These are phyloP conservation scores for Agrotis segetum DNA, from an alignment of 2,888 invertebrate species.

Conservation along the genomic window DNA sequence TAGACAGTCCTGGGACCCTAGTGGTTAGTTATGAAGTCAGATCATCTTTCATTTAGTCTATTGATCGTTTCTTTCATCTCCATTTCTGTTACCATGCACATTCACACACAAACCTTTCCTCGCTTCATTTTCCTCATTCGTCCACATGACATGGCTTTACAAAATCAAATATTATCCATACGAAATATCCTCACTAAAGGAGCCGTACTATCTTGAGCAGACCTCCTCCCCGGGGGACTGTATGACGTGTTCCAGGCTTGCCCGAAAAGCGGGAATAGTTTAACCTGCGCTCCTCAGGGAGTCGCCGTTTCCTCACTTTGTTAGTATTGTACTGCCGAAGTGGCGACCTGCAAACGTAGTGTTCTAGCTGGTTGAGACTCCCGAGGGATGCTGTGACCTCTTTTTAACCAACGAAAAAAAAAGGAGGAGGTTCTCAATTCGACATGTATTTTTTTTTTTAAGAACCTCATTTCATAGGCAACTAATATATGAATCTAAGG, in stretches of 20 bases:
- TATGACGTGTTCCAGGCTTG: constrained; percentile 26
- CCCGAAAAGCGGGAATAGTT: constrained; percentile 27
- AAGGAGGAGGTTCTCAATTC: too few species aligned
- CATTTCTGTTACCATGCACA: too few species aligned
- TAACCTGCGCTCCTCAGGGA: constrained; percentile 46
- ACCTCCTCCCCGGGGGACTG: constrained; percentile 18
- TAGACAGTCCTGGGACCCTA: too few species aligned
- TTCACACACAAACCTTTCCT: too few species aligned
- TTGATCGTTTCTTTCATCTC: too few species aligned
- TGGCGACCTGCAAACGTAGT: constrained; percentile 5
- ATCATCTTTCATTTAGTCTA: too few species aligned
- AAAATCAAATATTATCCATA: background rate
- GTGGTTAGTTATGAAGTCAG: too few species aligned
- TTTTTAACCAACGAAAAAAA: too few species aligned
- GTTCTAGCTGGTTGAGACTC: background rate
- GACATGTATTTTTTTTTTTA: too few species aligned
- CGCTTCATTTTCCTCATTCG: too few species aligned
- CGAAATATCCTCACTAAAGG: background rate
- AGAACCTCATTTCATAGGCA: background rate
- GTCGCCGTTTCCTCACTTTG: constrained; percentile 36
- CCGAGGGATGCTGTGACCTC: constrained; percentile 2
- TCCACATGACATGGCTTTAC: too few species aligned
- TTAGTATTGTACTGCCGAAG: constrained; percentile 29
- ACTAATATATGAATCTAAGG: background rate
- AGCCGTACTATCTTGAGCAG: constrained; percentile 7